Evolutionary conservation across 2,888 invertebrate species (phyloP).

Genomic region (Polyommatus iphigenia): DNA sequence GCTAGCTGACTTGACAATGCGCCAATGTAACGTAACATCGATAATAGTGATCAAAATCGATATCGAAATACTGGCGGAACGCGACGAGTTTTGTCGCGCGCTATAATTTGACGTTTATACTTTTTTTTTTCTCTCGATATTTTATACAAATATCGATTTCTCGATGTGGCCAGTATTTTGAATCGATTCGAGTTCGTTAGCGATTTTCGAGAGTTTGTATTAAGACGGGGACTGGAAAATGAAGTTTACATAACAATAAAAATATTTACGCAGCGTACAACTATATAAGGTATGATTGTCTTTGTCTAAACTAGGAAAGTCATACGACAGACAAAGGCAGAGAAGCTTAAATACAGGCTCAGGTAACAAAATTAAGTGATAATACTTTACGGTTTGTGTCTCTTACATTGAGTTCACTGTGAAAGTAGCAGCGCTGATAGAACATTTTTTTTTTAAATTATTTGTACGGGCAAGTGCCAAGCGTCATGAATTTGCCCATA

Average conservation of each 20-base stretch:
- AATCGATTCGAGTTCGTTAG: not conserved
- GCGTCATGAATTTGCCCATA: too few species aligned
- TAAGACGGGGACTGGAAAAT: not conserved
- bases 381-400: too few species aligned
- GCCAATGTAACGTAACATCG: slow-evolving; percentile 47
- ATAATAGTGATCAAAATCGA: slow-evolving; percentile 30
- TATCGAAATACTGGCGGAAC: slow-evolving; percentile 22
- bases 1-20: slow-evolving; percentile 62
- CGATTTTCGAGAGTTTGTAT: not conserved
- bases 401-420: too few species aligned
- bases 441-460: too few species aligned
- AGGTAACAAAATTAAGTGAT: too few species aligned
- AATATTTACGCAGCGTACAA: not conserved
- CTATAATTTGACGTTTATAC: not conserved
- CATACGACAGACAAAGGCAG: too few species aligned
- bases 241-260: not conserved
- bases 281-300: too few species aligned
- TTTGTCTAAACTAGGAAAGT: too few species aligned
- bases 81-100: slow-evolving; percentile 1
- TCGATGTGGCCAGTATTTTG: slow-evolving; percentile 24
- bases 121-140: slow-evolving; percentile 5
- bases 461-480: too few species aligned
- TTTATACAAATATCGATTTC: slow-evolving; percentile 26
- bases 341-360: too few species aligned
- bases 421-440: too few species aligned